Evolutionary conservation across 2,888 invertebrate genomes (phyloP).

Genomic region (Leptinotarsa rubiginosa): DNA sequence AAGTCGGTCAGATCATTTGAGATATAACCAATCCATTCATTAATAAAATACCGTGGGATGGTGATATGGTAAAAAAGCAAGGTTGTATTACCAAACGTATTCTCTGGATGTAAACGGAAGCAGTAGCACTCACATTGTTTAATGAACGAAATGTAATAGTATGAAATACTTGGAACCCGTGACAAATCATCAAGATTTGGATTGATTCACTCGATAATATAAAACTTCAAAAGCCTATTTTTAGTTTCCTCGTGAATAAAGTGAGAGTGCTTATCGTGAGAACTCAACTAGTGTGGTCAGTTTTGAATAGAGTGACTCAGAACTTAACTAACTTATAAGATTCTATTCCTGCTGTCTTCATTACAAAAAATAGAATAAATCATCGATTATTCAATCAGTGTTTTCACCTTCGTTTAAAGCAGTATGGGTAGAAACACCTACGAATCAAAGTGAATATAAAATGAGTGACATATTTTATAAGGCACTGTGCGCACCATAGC

Average conservation of each 20-base stretch:
- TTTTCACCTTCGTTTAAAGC: constrained; percentile 4
- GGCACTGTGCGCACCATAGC: background rate
- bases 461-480: constrained; percentile 16
- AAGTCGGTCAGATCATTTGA: too few relatives aligned
- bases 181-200: background rate
- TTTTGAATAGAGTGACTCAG: constrained; percentile 9
- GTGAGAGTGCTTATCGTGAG: constrained; percentile 4
- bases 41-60: too few relatives aligned
- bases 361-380: background rate
- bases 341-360: constrained; percentile 1
- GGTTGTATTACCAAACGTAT: too few relatives aligned
- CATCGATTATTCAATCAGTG: constrained; percentile 3
- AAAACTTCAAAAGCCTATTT: background rate
- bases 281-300: background rate
- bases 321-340: background rate
- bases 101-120: background rate
- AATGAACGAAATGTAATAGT: background rate
- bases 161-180: background rate
- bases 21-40: too few relatives aligned
- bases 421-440: constrained; percentile 7
- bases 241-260: background rate
- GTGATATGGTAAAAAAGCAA: too few relatives aligned
- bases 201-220: constrained; percentile 6
- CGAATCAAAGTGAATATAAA: constrained; percentile 1
- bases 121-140: background rate